Base-by-base conservation (phyloP, 1,140 invertebrate species). In the Homarus americanus region DNA sequence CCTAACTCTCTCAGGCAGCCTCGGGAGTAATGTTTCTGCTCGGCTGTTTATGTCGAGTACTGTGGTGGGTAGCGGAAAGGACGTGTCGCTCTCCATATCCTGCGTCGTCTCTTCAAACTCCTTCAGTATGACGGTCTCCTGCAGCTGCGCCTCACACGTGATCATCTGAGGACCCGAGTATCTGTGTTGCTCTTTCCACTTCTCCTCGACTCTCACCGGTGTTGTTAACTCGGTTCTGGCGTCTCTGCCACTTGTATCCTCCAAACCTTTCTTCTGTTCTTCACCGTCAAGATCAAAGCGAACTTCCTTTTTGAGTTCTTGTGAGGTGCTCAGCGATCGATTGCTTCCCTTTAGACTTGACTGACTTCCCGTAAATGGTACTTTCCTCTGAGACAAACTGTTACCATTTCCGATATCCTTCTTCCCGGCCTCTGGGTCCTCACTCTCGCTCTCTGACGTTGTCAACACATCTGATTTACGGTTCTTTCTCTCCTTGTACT, bases 301-400 rank as follows among this genome's bases (percentile, higher is more conserved):
- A 82, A 93, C 92, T 82, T 93, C 92, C 66, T 93, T 93, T 69
- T 93, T 93, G 2, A 90, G 20, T 58, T 90, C 91, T 32, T 86
- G 91, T 12, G 90, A 86, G n/a, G 83, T 63, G 53, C 36, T 86
- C 17, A 91, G 58, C 44, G 89, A 92, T 41, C 72, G 41, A 34
- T 83, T 91, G n/a, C 88, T 92, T 66, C 86, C 92, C 69, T 92
- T 92, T 17, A 92, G 85, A 73, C 82, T 92, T 34, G 89, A 91
- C 38, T 86, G 87, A 91, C 84, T 87, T 34, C 79, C 91, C 28
- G 32, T 69, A 1, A 38, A 49, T 12, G 69, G 28, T 24, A 40
- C 34, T 32, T 88, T 78, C 36, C 76, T 82, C 3, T 49, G 17
- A 38, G 69, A 72, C n/a, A 53, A 28, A 82, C 73, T 78, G 82